Base-by-base conservation (phyloP, 92 coral and sea anemone species). In the Zoanthus sansibaricus region DNA sequence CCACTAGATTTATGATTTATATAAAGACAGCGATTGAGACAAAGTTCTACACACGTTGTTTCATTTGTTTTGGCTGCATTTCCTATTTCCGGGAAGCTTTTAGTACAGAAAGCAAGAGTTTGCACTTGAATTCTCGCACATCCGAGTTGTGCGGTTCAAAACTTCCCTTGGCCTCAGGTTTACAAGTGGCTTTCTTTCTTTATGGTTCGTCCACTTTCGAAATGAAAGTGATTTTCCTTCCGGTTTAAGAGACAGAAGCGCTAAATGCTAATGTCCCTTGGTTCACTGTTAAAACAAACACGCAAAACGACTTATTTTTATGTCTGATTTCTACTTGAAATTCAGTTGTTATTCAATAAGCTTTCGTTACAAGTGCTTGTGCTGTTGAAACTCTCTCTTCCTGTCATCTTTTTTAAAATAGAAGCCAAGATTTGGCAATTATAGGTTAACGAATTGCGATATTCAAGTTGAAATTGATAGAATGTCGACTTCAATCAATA, bases 41-140 rank as follows among this genome's bases (percentile, higher is more conserved):
- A 76, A 37, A 20, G 3, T 49, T 5, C 46, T 51, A 44, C 64
- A 15, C 74, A 66, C 20, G 62, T 75, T 4, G 16, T 66, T 80
- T 46, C 85, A 80, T 80, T 80, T 80, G 85, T 80, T 80, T 66
- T 80, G 85, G 59, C 47, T 80, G 85, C 85, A 80, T 64, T 80
- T 66, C 85, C 66, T 80, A 66, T 80, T 80, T 80, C 85, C 85
- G 85, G 85, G 14, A 46, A 80, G 15, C 67, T 10, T 46, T 13
- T 62, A 42, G 42, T 37, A 49, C 45, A 12, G 64, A 62, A 79
- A 47, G 25, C 85, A 32, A 30, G 32, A 44, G 45, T 80, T 37
- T 66, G 66, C 42, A 80, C 61, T 49, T 51, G 37, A 78, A 64
- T 17, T 45, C 54, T 79, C 14, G 48, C 9, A 62, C 64, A 13